Evolutionary conservation across 2,888 invertebrate genomes (phyloP).

Genomic region (Busseola fusca): DNA sequence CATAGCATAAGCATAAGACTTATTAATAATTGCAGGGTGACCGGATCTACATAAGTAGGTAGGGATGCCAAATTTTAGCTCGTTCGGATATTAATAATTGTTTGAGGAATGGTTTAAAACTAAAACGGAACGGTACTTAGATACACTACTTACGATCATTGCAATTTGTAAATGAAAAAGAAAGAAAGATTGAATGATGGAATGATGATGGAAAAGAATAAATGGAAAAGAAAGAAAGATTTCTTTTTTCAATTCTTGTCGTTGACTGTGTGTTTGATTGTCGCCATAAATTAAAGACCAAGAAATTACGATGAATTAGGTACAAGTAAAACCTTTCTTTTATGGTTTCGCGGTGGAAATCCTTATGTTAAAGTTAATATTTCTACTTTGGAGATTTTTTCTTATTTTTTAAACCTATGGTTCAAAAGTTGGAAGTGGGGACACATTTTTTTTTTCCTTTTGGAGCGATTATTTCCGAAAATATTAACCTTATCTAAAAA

Average conservation of each 20-base stretch:
- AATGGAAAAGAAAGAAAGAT: background rate
- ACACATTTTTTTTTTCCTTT: no score
- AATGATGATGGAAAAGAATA: no score
- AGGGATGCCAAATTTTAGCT: background rate
- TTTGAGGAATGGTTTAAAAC: background rate
- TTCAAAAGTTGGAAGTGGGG: no score
- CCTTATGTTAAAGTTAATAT: no score
- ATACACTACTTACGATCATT: background rate
- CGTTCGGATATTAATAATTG: background rate
- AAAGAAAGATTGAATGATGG: no score
- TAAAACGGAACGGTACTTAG: background rate
- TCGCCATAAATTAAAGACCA: background rate
- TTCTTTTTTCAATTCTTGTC: background rate
- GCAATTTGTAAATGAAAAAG: background rate
- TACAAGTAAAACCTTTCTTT: no score
- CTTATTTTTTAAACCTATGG: no score
- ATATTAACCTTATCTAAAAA: no score
- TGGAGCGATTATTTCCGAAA: no score
- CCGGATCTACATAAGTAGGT: background rate
- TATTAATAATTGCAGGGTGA: background rate
- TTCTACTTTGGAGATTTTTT: no score
- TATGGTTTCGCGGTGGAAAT: no score
- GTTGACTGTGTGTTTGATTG: background rate
- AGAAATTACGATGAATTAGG: background rate
- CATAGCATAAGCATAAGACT: background rate